Percentiles rank a stretch among this genome's conserved stretches.
Conservation (phyloP, 2,113 vertebrate species). For the Hylia prasina region DNA sequence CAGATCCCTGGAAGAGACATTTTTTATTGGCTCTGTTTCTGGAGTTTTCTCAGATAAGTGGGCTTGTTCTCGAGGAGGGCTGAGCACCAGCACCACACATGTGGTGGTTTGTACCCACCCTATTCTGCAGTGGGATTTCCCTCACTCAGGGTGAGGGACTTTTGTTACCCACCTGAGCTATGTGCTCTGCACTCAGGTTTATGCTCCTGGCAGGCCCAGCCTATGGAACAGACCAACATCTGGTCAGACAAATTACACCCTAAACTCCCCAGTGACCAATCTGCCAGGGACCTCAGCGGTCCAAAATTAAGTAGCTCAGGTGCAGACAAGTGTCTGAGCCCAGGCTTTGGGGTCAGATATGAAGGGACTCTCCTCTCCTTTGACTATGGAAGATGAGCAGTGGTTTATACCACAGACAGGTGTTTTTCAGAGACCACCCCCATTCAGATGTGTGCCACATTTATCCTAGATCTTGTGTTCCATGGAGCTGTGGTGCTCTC, state of each 20-base stretch:
- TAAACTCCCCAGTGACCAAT: background rate
- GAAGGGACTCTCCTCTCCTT: background rate
- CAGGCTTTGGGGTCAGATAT: background rate
- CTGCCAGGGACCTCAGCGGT: background rate
- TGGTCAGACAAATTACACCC: background rate
- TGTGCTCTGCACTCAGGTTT: background rate
- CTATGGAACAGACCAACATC: background rate
- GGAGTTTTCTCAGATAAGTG: background rate
- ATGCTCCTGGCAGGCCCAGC: background rate
- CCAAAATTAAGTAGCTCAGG: background rate
- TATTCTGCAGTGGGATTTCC: background rate
- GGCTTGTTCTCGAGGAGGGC: background rate
- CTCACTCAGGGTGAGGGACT: background rate
- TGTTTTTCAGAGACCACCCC: background rate
- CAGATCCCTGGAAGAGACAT: background rate
- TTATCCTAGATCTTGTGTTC: background rate
- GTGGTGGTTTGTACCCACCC: background rate
- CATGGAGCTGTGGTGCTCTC: background rate
- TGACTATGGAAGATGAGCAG: background rate
- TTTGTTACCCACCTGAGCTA: background rate
- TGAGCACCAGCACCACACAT: background rate
- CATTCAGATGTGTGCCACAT: fast-evolving
- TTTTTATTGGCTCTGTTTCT: background rate
- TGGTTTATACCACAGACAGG: background rate
- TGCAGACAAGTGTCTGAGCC: background rate